phyloP scores from a whole-genome alignment of 2,113 vertebrate species.

The Ascaphus truei region DNA sequence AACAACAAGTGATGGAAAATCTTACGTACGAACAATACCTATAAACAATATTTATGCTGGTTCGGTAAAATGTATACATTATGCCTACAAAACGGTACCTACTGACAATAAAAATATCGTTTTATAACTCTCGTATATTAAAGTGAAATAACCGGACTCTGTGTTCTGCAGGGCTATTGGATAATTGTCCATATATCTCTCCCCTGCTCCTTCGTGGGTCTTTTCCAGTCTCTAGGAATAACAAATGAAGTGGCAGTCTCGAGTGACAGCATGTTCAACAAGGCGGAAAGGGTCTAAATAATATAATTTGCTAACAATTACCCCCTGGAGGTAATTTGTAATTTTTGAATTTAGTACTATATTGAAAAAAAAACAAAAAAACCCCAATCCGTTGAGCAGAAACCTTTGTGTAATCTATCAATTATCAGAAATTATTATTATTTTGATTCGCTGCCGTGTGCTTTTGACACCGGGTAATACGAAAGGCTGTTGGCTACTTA shows the following conservation, averaged over 20 bases:
- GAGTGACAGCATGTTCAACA: slow-evolving; percentile 51
- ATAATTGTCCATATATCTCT: no score
- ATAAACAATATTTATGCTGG: no score
- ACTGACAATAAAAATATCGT: no score
- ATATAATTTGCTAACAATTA: slow-evolving; percentile 52
- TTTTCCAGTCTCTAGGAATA: slow-evolving; percentile 49
- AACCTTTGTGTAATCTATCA: slow-evolving; percentile 31
- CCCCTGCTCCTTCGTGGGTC: slow-evolving; percentile 40
- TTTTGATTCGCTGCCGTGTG: neutral
- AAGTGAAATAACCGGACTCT: no score
- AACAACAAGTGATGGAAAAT: no score
- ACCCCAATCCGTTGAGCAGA: no score
- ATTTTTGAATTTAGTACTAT: slow-evolving; percentile 48
- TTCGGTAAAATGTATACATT: no score
- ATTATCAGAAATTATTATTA: slow-evolving; percentile 39
- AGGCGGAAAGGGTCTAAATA: slow-evolving; percentile 52
- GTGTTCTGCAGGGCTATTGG: no score
- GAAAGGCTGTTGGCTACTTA: slow-evolving; percentile 17
- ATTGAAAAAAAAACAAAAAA: slow-evolving; percentile 20
- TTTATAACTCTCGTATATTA: no score
- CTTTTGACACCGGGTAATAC: neutral
- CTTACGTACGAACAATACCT: no score
- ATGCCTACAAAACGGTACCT: no score
- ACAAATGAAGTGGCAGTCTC: slow-evolving; percentile 50
- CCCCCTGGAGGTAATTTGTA: slow-evolving; percentile 51